Conservation (phyloP, 2,113 vertebrate genomes). For the Corvus moneduloides region DNA sequence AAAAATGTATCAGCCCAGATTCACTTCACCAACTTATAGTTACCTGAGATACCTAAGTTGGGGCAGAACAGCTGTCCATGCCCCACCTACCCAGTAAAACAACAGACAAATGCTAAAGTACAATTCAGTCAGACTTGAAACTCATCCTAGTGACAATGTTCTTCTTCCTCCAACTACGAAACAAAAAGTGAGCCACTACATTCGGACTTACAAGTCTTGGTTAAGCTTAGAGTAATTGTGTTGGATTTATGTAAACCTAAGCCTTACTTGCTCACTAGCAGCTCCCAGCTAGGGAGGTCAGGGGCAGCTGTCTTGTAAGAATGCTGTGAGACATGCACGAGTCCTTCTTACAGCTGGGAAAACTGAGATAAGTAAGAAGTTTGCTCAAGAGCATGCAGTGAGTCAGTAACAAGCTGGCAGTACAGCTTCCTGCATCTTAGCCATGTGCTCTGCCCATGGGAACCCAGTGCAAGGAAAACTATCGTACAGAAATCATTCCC, state of each 20-base stretch:
- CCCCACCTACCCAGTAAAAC: not conserved
- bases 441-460: not conserved
- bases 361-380: not conserved
- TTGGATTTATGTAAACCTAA: not conserved
- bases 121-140: not conserved
- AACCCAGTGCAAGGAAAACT: not conserved
- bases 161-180: not conserved
- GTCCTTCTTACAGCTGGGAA: not conserved
- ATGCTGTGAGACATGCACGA: not conserved
- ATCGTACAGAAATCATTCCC: constrained; percentile 20
- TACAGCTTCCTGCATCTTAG: not conserved
- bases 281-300: not conserved
- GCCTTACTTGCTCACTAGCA: not conserved
- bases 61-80: not conserved
- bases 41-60: not conserved
- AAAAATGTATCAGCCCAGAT: not conserved
- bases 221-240: not conserved
- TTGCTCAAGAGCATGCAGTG: not conserved
- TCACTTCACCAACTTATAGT: not conserved
- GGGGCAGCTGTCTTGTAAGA: not conserved
- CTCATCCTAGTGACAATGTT: not conserved
- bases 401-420: not conserved
- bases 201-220: not conserved
- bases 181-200: not conserved
- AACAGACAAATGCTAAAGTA: not conserved